Conservation (phyloP, 2,113 vertebrate genomes). For the Nyctibius bracteatus region DNA sequence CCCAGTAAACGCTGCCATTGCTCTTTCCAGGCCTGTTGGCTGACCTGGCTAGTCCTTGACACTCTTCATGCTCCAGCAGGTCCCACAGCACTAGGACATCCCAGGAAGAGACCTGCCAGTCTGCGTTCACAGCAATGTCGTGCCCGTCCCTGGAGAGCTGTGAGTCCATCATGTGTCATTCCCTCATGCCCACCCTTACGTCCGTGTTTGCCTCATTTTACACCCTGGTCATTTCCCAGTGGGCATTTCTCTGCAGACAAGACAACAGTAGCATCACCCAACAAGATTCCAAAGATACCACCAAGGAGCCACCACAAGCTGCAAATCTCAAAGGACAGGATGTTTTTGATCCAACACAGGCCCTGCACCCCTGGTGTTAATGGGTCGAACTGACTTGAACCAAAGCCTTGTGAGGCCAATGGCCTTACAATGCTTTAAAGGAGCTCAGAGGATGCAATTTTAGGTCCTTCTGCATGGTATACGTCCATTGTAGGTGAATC, state of each 20-base stretch:
- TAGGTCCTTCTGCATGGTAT: neutral
- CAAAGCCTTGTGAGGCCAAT: neutral
- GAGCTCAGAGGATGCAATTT: neutral
- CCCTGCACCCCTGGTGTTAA: accelerated
- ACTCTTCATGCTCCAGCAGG: neutral
- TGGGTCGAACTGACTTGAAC: neutral
- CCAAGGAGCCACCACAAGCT: neutral
- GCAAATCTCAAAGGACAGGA: neutral
- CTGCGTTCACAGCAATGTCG: accelerated
- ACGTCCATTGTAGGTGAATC: neutral
- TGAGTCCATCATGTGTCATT: neutral
- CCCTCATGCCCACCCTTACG: neutral
- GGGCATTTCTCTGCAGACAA: neutral
- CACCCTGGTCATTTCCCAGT: neutral
- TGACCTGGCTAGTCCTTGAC: neutral
- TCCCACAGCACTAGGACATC: neutral
- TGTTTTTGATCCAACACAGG: neutral
- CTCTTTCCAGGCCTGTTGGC: neutral
- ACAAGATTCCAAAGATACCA: neutral
- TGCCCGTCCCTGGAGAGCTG: neutral
- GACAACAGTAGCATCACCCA: neutral
- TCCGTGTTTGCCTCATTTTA: neutral
- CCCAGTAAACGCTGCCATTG: neutral
- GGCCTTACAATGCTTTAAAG: neutral
- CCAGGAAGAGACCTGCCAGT: neutral